Evolutionary conservation across 2,113 vertebrate species (phyloP), one percentile per base, ranked within the genome.

Genomic region (Silurus asotus): DNA sequence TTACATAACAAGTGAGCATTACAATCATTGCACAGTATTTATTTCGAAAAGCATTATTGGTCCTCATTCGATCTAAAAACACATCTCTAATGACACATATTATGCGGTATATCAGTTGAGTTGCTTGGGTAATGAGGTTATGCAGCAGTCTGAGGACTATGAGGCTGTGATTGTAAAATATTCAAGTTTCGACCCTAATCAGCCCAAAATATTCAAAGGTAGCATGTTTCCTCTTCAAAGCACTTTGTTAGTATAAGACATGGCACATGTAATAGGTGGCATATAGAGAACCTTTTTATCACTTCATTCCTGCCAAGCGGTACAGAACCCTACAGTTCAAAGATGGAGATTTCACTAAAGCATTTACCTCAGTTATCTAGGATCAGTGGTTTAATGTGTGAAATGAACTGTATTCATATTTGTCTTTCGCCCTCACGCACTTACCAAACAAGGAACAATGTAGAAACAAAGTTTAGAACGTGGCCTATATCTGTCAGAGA

Each of bases 401-500:
- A 48, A 51, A 48, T 51, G 37, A 78, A 70, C 8, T 23, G 72
- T 51, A 28, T 80, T 76, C 10, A 1, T 62, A 69, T 70, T 62
- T 77, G 49, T 81, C 20, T 58, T 64, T n/a, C 25, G 53, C 79
- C 45, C 8, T 10, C 19, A 77, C 79, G 76, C 86, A 90, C 92
- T 93, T 87, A 90, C 90, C 91, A 55, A 58, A 62, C 87, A 90
- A 48, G 88, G 83, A 91, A 93, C 92, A 93, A 92, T 90, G 92
- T 90, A 91, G 92, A 93, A 91, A 93, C 90, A 93, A 95, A 94
- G 92, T 95, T 95, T 87, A 81, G 91, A 91, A 93, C 91, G 88
- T 94, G 94, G 89, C 95, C 94, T 94, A 95, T 93, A 96, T 95
- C 93, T 96, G 95, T 95, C 94, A 96, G 93, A 94, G 94, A 94